Conservation (phyloP, 2,888 invertebrate genomes). For the Tupiocoris notatus region DNA sequence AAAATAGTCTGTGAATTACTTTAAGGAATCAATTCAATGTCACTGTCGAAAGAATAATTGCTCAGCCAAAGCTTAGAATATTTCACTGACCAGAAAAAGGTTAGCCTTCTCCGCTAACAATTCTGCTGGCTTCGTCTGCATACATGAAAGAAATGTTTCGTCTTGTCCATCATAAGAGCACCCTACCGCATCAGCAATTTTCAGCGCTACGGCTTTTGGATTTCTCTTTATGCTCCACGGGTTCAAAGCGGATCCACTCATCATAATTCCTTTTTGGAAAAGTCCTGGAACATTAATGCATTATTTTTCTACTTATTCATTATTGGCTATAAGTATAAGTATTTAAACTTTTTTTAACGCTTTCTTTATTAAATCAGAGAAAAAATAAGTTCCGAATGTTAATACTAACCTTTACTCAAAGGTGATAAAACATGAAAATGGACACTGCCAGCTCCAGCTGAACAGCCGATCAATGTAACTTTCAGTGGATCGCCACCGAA, state of each 20-base stretch:
- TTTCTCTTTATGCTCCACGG: background rate
- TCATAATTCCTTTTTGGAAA: slow-evolving; percentile 8
- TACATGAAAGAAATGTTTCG: background rate
- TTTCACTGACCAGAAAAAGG: background rate
- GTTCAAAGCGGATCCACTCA: slow-evolving; percentile 8
- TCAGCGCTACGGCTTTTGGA: background rate
- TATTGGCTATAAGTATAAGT: too few relatives aligned
- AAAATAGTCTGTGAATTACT: too few relatives aligned
- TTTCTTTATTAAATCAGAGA: too few relatives aligned
- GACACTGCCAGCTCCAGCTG: slow-evolving; percentile 7
- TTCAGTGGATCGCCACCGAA: slow-evolving; percentile 22
- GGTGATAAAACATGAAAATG: slow-evolving; percentile 4
- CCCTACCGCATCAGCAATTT: background rate
- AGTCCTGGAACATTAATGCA: background rate
- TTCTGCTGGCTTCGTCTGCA: background rate
- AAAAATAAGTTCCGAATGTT: too few relatives aligned
- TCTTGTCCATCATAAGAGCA: background rate
- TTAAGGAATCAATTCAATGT: background rate
- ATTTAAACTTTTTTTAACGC: too few relatives aligned
- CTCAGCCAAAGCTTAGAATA: too few relatives aligned
- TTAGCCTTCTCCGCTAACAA: background rate
- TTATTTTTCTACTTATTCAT: too few relatives aligned
- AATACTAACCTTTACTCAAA: slow-evolving; percentile 9
- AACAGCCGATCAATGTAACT: slow-evolving; percentile 15
- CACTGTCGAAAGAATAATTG: too few relatives aligned